Conservation (phyloP, 2,797 vertebrate species). For the Fringilla coelebs region DNA sequence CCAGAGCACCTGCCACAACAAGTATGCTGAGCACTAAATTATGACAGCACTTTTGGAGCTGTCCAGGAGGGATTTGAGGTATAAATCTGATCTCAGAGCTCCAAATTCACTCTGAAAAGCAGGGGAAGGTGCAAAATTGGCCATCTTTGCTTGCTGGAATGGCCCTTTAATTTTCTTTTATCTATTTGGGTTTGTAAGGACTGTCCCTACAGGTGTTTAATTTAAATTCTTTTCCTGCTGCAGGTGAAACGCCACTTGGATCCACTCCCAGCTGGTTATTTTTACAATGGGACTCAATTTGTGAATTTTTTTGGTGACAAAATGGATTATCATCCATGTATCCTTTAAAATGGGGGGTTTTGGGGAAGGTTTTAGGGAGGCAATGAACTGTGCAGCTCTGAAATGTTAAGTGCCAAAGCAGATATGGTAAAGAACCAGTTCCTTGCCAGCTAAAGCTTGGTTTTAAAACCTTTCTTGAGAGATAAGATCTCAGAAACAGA, state of each 20-base stretch:
- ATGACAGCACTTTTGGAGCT: background rate
- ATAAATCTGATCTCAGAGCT: background rate
- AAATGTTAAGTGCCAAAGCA: background rate
- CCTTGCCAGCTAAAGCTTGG: background rate
- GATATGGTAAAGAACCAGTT: background rate
- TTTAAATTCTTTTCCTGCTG: background rate
- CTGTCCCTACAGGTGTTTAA: background rate
- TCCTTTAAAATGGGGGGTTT: constrained; percentile 72
- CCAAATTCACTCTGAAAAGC: background rate
- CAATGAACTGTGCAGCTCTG: background rate
- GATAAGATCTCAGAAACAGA: background rate
- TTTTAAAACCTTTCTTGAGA: background rate
- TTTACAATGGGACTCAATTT: constrained; percentile 92
- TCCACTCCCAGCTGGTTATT: constrained; percentile 89
- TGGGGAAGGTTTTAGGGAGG: background rate
- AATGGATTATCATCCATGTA: constrained; percentile 90
- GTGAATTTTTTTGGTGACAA: constrained; percentile 95
- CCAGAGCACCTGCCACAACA: background rate
- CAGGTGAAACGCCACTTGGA: constrained; percentile 89
- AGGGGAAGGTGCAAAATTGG: background rate
- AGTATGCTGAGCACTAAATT: background rate
- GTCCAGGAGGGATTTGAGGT: background rate
- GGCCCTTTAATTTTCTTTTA: background rate
- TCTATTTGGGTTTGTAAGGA: background rate
- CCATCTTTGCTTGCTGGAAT: background rate